Percentiles rank a stretch among this genome's conserved stretches.
Evolutionary conservation across 2,888 invertebrate species (phyloP).

Genomic region (Drosophila neonasuta): DNA sequence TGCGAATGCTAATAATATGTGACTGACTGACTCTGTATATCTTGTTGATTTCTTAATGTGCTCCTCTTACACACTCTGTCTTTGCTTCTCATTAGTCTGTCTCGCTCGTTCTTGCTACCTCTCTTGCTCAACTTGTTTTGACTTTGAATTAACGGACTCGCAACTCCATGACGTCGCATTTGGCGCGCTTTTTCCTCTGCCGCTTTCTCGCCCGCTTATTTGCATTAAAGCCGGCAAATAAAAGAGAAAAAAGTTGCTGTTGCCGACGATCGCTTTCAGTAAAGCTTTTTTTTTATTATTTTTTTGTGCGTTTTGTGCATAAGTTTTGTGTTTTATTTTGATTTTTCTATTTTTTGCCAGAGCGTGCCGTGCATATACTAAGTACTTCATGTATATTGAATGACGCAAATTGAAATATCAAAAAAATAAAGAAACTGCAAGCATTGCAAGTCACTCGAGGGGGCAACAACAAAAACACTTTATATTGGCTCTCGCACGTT

Average conservation of each 20-base stretch:
- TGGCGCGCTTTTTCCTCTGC: constrained; percentile 49
- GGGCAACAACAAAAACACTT: constrained; percentile 28
- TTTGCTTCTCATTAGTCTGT: neutral
- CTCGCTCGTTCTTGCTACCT: constrained; percentile 6
- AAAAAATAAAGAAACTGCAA: constrained; percentile 34
- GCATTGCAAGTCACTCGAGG: constrained; percentile 53
- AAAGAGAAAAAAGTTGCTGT: constrained; percentile 12
- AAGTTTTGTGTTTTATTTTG: constrained; percentile 7
- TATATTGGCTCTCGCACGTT: constrained; percentile 45
- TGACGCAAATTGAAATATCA: constrained; percentile 65
- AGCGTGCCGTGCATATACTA: constrained; percentile 4
- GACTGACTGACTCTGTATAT: neutral
- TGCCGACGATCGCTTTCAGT: constrained; percentile 17
- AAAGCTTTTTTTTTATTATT: constrained; percentile 15
- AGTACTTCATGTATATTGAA: constrained; percentile 30
- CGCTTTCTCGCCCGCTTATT: constrained; percentile 9
- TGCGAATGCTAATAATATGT: constrained; percentile 9
- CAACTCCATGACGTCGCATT: constrained; percentile 48
- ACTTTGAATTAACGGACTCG: constrained; percentile 45
- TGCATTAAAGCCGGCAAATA: constrained; percentile 39
- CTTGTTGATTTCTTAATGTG: neutral
- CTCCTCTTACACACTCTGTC: neutral
- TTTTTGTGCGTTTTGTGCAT: constrained; percentile 21
- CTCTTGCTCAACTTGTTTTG: constrained; percentile 34
- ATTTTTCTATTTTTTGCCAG: constrained; percentile 7